Conservation (phyloP, 2,888 invertebrate species). For the Agrotis ipsilon region DNA sequence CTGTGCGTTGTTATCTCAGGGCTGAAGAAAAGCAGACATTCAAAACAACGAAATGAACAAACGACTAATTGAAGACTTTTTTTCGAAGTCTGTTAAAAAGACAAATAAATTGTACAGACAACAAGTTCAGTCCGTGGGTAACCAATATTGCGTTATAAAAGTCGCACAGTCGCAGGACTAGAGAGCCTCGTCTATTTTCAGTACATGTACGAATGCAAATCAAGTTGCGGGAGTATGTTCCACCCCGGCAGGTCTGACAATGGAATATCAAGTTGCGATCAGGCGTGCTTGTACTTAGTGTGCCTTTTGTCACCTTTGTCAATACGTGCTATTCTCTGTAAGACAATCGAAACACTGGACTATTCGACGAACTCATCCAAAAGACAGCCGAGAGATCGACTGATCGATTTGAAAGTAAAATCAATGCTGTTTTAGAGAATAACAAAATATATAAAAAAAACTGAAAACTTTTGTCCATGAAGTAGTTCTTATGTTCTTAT, state of each 20-base stretch:
- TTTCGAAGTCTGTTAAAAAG: no score
- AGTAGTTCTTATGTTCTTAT: no score
- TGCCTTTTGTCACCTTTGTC: conserved; percentile 12
- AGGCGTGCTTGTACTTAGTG: conserved; percentile 66
- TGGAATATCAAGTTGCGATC: conserved; percentile 72
- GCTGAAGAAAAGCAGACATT: not conserved
- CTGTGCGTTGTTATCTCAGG: not conserved
- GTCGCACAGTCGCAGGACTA: conserved; percentile 57
- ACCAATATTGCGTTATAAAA: conserved; percentile 4
- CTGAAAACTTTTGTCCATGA: no score
- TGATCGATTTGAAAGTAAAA: no score
- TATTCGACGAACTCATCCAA: no score
- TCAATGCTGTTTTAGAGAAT: no score
- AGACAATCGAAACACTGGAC: no score
- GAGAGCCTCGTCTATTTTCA: conserved; percentile 48
- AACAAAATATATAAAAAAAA: no score
- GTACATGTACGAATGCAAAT: conserved; percentile 69
- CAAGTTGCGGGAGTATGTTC: conserved; percentile 67
- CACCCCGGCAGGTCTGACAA: conserved; percentile 58
- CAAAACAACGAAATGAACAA: not conserved
- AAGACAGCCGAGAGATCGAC: no score
- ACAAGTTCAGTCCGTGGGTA: not conserved
- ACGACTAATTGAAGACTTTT: no score
- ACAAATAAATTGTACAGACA: not conserved
- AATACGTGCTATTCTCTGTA: not conserved